Conservation (phyloP, 2,113 vertebrate species). For the Anser cygnoides region DNA sequence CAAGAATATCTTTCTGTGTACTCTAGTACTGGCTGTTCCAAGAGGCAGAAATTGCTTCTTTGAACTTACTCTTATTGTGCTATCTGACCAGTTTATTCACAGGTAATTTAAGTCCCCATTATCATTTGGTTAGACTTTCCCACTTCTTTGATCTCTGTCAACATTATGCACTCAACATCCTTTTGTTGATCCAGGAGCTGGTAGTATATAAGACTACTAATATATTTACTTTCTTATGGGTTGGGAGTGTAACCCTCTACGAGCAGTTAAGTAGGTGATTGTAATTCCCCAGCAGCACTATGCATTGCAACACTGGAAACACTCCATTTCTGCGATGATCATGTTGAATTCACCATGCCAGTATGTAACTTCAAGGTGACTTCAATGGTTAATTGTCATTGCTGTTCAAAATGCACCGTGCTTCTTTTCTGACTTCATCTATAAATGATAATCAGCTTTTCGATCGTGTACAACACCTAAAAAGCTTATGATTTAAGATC, state of each 20-base stretch:
- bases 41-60: slow-evolving; percentile 45
- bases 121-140: slow-evolving; percentile 49
- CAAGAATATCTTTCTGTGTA: slow-evolving; percentile 7
- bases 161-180: slow-evolving; percentile 46
- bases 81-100: slow-evolving; percentile 54
- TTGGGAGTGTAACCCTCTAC: background rate
- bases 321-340: background rate
- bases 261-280: background rate
- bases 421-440: background rate
- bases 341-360: rapidly evolving
- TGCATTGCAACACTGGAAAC: background rate
- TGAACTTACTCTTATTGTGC: slow-evolving; percentile 39
- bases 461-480: background rate
- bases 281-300: background rate
- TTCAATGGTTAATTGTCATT: background rate
- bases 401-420: rapidly evolving
- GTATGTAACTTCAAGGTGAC: background rate
- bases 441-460: background rate
- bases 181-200: slow-evolving; percentile 39
- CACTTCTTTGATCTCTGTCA: slow-evolving; percentile 68
- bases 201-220: background rate
- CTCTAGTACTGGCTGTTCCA: slow-evolving; percentile 37
- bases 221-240: slow-evolving; percentile 35
- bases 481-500: background rate
- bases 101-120: slow-evolving; percentile 55